Base-by-base conservation (phyloP, 2,797 vertebrate genomes). In the Acanthis flammea region DNA sequence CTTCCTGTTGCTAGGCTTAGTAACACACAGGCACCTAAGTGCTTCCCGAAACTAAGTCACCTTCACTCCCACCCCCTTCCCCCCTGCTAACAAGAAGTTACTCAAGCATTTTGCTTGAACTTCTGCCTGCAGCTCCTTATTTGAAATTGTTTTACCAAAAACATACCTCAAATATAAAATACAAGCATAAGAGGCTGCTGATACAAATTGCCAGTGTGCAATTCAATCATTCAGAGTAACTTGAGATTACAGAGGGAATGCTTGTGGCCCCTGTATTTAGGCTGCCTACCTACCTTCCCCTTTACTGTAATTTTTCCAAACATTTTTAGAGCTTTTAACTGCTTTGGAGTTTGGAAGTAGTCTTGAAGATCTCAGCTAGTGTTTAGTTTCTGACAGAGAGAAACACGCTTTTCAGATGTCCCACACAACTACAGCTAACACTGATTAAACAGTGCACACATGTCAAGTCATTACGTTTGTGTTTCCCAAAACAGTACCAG, bases 391-490 rank as follows among this genome's bases (percentile, higher is more conserved):
- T 54, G 10, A 62, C 22, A 72, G 15, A 71, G 7, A 90, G 18
- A 50, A 81, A 35, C 11, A 33, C 4, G 7, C 6, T 72, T 31
- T 86, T 75, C 60, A n/a, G 17, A 14, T 6, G 9, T 58, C 6
- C 7, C 51, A 77, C 12, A 53, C 12, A 74, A 41, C 41, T 51
- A 58, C 28, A 78, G 8, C 33, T 65, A 86, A 42, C 30, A 33
- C 4, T 3, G 25, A 54, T 19, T 62, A 68, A 86, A 55, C 1
- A 12, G 27, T 4, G 14, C 39, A 39, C 16, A 37, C 6, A 27
- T 10, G 21, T 12, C 12, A 57, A 7, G 10, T 23, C 19, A 16
- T 19, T 50, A 39, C 1, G 0, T 19, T 13, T 3, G 5, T 13
- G 9, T 2, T 76, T 27, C 39, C 62, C 44, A 76, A 33, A 28